Conservation (phyloP, 23 tunicate genomes). For the Corella eumyota region DNA sequence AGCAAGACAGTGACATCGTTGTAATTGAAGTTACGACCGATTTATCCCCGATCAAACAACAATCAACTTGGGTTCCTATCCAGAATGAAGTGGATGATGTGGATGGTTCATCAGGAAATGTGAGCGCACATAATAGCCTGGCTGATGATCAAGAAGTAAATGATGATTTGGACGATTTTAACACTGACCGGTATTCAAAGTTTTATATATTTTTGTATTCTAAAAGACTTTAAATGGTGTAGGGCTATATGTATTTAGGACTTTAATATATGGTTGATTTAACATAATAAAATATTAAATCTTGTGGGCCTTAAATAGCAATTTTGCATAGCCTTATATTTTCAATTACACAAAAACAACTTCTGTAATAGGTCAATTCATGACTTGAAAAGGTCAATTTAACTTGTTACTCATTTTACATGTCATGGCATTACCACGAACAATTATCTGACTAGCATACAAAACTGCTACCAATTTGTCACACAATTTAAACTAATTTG, state of each 20-base stretch:
- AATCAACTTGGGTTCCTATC: conserved; percentile 55
- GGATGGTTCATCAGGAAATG: conserved; percentile 25
- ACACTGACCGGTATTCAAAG: conserved; percentile 12
- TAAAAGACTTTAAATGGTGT: not conserved
- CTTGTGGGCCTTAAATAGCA: too few relatives aligned
- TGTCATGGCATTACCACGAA: too few relatives aligned
- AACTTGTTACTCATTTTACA: too few relatives aligned
- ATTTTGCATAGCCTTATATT: too few relatives aligned
- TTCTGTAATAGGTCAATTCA: too few relatives aligned
- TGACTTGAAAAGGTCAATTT: too few relatives aligned
- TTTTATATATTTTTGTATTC: too few relatives aligned
- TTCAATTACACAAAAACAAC: too few relatives aligned
- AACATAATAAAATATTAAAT: not conserved
- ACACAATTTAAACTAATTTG: too few relatives aligned
- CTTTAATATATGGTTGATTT: not conserved
- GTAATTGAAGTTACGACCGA: conserved; percentile 43
- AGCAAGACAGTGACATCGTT: conserved; percentile 9
- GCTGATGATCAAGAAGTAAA: conserved; percentile 36
- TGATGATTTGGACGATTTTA: conserved; percentile 31
- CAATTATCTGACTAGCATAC: too few relatives aligned
- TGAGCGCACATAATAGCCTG: conserved; percentile 50
- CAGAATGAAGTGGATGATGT: conserved; percentile 61
- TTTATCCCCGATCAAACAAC: conserved; percentile 68
- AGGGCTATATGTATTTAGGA: not conserved
- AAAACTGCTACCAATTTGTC: too few relatives aligned